Evolutionary conservation across 2,113 vertebrate species (phyloP).

Genomic region (Bos indicus): DNA sequence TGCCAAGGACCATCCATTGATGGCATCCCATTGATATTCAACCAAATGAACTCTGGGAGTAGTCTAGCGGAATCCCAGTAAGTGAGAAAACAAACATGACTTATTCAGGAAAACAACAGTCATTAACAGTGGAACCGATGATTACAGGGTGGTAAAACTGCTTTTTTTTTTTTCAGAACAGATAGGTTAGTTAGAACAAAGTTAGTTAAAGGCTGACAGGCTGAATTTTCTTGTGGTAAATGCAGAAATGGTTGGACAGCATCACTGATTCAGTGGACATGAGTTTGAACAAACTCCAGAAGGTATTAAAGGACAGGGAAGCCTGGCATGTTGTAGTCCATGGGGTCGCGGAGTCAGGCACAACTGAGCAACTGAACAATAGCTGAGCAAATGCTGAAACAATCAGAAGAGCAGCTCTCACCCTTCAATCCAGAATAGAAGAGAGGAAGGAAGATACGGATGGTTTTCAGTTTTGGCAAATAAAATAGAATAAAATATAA

Average conservation of each 20-base stretch:
- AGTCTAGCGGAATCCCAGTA: neutral
- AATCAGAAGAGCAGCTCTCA: neutral
- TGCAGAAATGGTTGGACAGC: neutral
- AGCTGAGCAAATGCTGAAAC: neutral
- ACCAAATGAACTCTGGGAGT: neutral
- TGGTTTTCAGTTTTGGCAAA: neutral
- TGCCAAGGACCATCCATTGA: neutral
- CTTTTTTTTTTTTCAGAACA: neutral
- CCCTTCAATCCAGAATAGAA: neutral
- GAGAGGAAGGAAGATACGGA: neutral
- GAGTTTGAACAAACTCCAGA: neutral
- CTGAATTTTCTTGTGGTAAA: slow-evolving; percentile 7
- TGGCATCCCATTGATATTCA: neutral
- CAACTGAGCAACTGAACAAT: neutral
- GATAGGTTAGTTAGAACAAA: neutral
- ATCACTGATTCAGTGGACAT: neutral
- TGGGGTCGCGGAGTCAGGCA: neutral
- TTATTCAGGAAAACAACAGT: neutral
- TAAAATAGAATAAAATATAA: neutral
- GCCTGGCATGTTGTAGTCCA: neutral
- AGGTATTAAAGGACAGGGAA: neutral
- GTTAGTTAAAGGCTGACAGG: neutral
- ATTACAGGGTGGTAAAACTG: neutral
- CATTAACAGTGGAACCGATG: neutral
- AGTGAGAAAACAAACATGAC: neutral